A percentile compares a stretch with the other conserved stretches of the same genome.
phyloP scores from a whole-genome alignment of 2,113 vertebrate species.

The Caranx ignobilis region DNA sequence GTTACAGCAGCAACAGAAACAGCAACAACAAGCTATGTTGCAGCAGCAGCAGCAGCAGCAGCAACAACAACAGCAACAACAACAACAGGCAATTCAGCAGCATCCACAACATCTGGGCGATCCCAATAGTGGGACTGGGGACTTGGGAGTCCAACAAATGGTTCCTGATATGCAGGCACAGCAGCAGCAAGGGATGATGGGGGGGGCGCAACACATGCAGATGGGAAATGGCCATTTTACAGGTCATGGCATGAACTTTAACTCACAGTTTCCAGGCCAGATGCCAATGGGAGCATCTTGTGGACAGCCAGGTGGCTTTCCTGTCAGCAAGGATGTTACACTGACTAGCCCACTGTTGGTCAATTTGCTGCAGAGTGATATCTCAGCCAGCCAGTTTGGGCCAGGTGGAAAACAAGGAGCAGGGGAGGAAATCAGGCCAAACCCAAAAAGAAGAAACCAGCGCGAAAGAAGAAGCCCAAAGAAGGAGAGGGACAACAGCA shows the following conservation, averaged over 20 bases:
- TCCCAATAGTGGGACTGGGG: constrained; percentile 83
- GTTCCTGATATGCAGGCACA: constrained; percentile 92
- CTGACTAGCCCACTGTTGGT: constrained; percentile 96
- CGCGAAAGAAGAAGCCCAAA: constrained; percentile 94
- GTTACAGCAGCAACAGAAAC: constrained; percentile 79
- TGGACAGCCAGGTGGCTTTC: constrained; percentile 91
- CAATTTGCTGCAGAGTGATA: constrained; percentile 97
- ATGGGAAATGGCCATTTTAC: constrained; percentile 95
- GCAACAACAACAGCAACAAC: constrained; percentile 84
- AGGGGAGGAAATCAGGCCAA: constrained; percentile 87
- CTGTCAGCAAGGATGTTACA: constrained; percentile 96
- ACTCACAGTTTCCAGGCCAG: constrained; percentile 90
- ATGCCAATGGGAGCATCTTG: constrained; percentile 87
- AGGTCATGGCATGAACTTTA: constrained; percentile 91
- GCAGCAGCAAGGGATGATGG: constrained; percentile 92
- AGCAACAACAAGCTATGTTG: constrained; percentile 78
- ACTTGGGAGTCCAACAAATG: constrained; percentile 89
- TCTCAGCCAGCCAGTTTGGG: constrained; percentile 97
- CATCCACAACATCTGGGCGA: constrained; percentile 90
- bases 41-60: constrained; percentile 84
- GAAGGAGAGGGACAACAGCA: constrained; percentile 88
- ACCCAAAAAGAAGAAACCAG: constrained; percentile 98
- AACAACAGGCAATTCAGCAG: constrained; percentile 84
- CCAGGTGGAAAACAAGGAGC: constrained; percentile 94
- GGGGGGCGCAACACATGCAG: constrained; percentile 92